phyloP scores from a whole-genome alignment of 1,140 invertebrate genomes.

The Ylistrum balloti region DNA sequence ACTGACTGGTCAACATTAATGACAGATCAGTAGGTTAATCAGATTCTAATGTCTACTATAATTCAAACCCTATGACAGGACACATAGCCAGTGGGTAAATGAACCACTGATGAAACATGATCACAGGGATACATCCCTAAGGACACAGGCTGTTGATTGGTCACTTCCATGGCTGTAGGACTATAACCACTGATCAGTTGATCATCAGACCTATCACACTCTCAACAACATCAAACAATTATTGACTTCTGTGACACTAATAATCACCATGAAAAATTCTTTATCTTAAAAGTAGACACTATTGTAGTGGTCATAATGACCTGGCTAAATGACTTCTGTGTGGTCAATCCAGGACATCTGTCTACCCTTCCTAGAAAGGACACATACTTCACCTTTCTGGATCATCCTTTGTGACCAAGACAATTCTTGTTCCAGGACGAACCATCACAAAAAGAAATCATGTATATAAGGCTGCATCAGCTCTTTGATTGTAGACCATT shows the following conservation, averaged over 20 bases:
- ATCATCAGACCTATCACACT: background rate
- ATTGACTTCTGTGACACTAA: background rate
- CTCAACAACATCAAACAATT: background rate
- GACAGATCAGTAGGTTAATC: background rate
- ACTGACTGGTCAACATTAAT: background rate
- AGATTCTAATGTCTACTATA: constrained; percentile 28
- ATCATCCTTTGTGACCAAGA: too few relatives aligned
- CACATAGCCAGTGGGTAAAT: constrained; percentile 37
- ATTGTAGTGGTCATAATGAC: background rate
- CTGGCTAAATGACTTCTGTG: background rate
- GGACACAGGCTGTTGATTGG: background rate
- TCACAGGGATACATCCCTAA: background rate
- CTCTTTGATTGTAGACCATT: too few relatives aligned
- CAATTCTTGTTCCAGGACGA: too few relatives aligned
- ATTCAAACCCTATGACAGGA: constrained; percentile 32
- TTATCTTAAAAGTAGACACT: too few relatives aligned
- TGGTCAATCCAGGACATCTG: background rate
- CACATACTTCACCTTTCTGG: too few relatives aligned
- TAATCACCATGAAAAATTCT: background rate
- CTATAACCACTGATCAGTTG: background rate
- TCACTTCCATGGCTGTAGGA: background rate
- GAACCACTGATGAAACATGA: background rate
- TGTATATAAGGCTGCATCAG: too few relatives aligned
- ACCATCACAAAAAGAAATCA: too few relatives aligned
- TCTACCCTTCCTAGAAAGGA: background rate